Evolutionary conservation across 2,888 invertebrate genomes (phyloP).

Genomic region (Clistopyga incitator): DNA sequence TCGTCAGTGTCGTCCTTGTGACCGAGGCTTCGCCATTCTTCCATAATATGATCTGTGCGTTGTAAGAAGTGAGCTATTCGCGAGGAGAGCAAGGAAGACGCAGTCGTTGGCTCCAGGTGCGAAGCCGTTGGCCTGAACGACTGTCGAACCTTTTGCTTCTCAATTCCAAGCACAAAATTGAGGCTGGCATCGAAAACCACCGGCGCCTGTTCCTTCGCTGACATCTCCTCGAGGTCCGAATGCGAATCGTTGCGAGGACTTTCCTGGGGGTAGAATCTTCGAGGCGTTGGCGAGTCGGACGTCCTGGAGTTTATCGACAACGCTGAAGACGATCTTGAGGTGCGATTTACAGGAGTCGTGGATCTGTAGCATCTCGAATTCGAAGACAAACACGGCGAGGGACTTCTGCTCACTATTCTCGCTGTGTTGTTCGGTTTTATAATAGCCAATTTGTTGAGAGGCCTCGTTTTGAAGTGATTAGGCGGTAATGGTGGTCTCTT

Average conservation of each 20-base stretch:
- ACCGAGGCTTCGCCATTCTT: conserved; percentile 92
- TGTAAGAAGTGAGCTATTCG: conserved; percentile 93
- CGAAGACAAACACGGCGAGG: conserved; percentile 72
- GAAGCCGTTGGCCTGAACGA: conserved; percentile 90
- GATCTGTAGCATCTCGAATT: conserved; percentile 64
- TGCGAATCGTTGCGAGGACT: conserved; percentile 81
- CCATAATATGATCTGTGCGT: conserved; percentile 94
- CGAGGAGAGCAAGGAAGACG: conserved; percentile 90
- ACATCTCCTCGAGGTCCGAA: conserved; percentile 87
- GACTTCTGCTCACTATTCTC: conserved; percentile 70
- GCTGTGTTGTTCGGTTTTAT: conserved; percentile 67
- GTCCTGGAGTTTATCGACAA: conserved; percentile 39
- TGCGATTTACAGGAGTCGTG: conserved; percentile 44
- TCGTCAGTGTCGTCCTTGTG: conserved; percentile 86
- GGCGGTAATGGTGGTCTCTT: conserved; percentile 72
- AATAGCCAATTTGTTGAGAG: conserved; percentile 69
- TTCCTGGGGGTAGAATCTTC: conserved; percentile 89
- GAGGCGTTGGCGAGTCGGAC: conserved; percentile 85
- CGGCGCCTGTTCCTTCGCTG: conserved; percentile 90
- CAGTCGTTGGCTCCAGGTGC: conserved; percentile 90
- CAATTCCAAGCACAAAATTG: conserved; percentile 91
- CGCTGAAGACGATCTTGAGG: conserved; percentile 50
- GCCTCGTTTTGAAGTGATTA: conserved; percentile 69
- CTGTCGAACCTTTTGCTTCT: conserved; percentile 89
- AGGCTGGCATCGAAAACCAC: conserved; percentile 93